A percentile compares a stretch with the other conserved stretches of the same genome.
Evolutionary conservation across 2,113 vertebrate genomes (phyloP).

Genomic region (Fukomys damarensis): DNA sequence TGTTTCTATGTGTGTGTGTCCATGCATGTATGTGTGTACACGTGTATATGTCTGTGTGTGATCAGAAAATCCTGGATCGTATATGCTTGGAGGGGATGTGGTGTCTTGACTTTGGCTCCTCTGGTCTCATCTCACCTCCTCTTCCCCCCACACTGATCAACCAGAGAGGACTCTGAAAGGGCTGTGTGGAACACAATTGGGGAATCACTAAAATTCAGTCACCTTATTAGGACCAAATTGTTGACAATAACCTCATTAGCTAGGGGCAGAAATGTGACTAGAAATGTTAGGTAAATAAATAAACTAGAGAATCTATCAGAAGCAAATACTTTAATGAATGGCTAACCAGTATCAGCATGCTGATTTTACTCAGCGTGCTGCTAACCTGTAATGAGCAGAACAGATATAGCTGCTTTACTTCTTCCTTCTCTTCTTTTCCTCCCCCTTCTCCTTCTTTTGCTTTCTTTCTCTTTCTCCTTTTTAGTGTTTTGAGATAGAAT

Average conservation of each 20-base stretch:
- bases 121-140: background rate
- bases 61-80: background rate
- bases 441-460: background rate
- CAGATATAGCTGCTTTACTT: background rate
- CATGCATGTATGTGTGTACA: background rate
- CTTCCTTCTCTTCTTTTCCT: background rate
- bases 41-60: background rate
- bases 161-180: background rate
- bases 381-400: background rate
- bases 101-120: background rate
- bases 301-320: constrained; percentile 12
- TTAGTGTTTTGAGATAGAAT: background rate
- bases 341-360: background rate
- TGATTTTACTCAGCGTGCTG: background rate
- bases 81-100: background rate
- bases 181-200: background rate
- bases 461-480: background rate
- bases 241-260: background rate
- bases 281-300: constrained; percentile 45
- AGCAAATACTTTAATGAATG: background rate
- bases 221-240: background rate
- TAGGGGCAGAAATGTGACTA: background rate
- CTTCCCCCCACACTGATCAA: background rate
- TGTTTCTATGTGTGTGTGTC: background rate
- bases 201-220: background rate